Conservation (phyloP, 2,113 vertebrate genomes). For the Peromyscus maniculatus region DNA sequence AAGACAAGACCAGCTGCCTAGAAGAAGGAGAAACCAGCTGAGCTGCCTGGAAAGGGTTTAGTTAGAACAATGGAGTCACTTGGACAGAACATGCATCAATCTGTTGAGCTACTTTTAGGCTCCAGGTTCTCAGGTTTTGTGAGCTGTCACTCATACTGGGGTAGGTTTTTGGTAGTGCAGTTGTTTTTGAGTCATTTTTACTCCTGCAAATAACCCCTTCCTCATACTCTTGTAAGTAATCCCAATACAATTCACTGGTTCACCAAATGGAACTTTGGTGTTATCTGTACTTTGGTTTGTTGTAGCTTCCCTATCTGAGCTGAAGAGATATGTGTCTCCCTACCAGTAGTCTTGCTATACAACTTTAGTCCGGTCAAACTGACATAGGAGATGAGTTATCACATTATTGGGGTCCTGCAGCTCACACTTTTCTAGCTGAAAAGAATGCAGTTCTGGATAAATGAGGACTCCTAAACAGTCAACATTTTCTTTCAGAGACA, state of each 20-base stretch:
- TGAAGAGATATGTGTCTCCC: background rate
- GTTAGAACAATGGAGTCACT: no score
- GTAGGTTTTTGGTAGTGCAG: background rate
- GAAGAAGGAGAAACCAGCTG: background rate
- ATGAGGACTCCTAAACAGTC: background rate
- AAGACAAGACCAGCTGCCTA: background rate
- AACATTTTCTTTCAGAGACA: background rate
- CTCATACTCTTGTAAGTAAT: background rate
- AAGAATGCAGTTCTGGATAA: background rate
- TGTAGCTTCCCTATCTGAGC: no score
- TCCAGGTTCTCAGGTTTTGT: background rate
- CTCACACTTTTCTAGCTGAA: background rate
- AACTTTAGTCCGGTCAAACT: background rate
- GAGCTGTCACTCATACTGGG: background rate
- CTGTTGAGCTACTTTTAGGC: background rate
- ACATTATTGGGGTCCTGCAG: background rate
- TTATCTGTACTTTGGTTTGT: background rate
- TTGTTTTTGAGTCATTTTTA: background rate
- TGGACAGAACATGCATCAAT: no score
- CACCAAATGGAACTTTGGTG: no score
- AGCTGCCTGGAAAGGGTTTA: background rate
- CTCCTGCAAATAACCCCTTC: background rate
- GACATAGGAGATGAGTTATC: background rate
- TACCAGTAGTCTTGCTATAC: background rate
- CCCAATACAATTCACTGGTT: background rate